A percentile compares a stretch with the other conserved stretches of the same genome.
Evolutionary conservation across 2,888 invertebrate species (phyloP).

Genomic region (Cephalotes varians): DNA sequence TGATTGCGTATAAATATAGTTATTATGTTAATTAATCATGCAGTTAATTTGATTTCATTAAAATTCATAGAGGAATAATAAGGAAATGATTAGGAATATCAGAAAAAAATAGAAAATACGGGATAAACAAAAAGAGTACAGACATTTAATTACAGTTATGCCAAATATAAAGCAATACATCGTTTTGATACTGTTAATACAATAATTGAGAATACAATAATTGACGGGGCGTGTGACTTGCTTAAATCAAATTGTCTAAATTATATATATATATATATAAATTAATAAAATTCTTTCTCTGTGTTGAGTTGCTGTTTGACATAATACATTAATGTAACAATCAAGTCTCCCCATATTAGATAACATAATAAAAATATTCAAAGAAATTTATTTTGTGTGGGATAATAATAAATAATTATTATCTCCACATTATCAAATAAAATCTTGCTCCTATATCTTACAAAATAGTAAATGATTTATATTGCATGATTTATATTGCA

Average conservation of each 20-base stretch:
- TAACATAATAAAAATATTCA: constrained; percentile 25
- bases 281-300: constrained; percentile 1
- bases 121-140: background rate
- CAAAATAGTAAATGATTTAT: no score
- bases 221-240: background rate
- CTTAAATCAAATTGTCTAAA: background rate
- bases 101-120: background rate
- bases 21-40: constrained; percentile 22
- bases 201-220: background rate
- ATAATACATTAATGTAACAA: background rate
- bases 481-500: background rate
- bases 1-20: background rate
- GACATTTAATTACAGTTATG: constrained; percentile 32
- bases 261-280: background rate
- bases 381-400: constrained; percentile 14
- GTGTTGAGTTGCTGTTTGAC: background rate
- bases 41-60: constrained; percentile 1
- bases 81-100: background rate
- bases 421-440: background rate
- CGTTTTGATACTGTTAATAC: background rate
- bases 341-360: background rate
- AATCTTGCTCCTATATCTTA: constrained; percentile 11
- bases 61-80: background rate
- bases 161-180: constrained; percentile 1
- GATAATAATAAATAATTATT: background rate